Conservation (phyloP, 2,888 invertebrate species). For the Lochmaea crataegi region DNA sequence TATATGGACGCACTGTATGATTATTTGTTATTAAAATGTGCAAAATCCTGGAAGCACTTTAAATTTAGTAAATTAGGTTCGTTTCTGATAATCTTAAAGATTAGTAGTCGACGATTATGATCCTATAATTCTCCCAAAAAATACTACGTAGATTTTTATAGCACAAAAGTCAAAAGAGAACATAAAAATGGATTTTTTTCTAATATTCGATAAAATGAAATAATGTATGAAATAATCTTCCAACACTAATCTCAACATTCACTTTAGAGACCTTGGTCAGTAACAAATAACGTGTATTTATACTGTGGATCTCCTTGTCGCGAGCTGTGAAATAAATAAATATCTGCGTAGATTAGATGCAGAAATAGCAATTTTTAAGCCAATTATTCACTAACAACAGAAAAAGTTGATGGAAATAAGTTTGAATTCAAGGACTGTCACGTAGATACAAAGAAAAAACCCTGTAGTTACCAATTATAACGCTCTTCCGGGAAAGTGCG, state of each 20-base stretch:
- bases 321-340: background rate
- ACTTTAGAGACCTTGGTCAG: slow-evolving; percentile 33
- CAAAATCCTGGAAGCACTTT: background rate
- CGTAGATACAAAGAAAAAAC: background rate
- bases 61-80: background rate
- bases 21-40: background rate
- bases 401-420: slow-evolving; percentile 11
- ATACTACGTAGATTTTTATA: background rate
- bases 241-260: slow-evolving; percentile 17
- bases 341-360: background rate
- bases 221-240: background rate
- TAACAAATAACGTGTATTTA: slow-evolving; percentile 12
- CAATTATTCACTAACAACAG: slow-evolving; percentile 7
- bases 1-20: background rate
- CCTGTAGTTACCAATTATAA: background rate
- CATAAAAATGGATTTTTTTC: background rate
- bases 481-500: slow-evolving; percentile 10
- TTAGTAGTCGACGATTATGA: background rate
- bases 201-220: background rate
- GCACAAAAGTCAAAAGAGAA: background rate
- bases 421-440: slow-evolving; percentile 2
- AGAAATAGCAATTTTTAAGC: background rate
- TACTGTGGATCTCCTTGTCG: background rate
- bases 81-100: background rate
- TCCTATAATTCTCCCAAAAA: background rate